These are phyloP conservation scores for Tipula confusa DNA, from an alignment of 2,888 invertebrate species.

Conservation along the genomic window DNA sequence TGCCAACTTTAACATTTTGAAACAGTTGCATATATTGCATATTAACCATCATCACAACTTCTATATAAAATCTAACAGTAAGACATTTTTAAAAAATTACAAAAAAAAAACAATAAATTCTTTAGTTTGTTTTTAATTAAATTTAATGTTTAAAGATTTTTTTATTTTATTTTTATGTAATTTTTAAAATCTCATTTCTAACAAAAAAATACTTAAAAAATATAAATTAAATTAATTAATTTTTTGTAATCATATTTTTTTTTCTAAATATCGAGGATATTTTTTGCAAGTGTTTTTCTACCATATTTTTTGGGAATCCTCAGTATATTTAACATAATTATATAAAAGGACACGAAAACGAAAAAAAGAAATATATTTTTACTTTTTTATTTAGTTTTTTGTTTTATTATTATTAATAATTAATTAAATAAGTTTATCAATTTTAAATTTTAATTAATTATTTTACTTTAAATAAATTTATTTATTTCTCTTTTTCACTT, in stretches of 20 bases:
- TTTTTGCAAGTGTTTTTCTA: background rate
- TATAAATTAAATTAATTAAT: background rate
- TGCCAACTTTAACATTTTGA: background rate
- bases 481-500: slow-evolving; percentile 79
- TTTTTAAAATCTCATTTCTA: background rate
- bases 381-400: background rate
- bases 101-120: background rate
- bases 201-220: background rate
- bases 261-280: slow-evolving; percentile 3
- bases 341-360: background rate
- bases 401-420: background rate
- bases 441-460: background rate
- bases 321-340: background rate
- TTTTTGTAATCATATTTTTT: background rate
- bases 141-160: background rate
- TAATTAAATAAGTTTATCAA: slow-evolving; percentile 16
- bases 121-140: background rate
- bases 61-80: background rate
- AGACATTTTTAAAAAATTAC: background rate
- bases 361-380: background rate
- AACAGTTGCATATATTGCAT: background rate
- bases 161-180: too few relatives aligned
- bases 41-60: background rate
- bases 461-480: slow-evolving; percentile 29
- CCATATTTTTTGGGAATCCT: background rate